Percentiles rank a stretch among this genome's conserved stretches.
Evolutionary conservation across 2,888 invertebrate genomes (phyloP).

Genomic region (Lymantria dispar): DNA sequence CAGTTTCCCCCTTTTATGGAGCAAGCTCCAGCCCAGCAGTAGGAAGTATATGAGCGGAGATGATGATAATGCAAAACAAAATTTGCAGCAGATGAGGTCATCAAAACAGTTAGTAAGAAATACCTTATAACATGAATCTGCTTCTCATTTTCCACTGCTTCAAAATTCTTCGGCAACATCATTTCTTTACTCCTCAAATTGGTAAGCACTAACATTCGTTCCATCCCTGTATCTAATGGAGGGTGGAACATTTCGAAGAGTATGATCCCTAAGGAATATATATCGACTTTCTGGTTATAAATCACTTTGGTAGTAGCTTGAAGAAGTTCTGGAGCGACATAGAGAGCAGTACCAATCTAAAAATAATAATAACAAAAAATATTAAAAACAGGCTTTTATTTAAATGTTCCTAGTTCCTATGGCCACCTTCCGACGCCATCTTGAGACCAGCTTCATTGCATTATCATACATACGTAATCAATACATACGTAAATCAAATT

Average conservation of each 20-base stretch:
- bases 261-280: conserved; percentile 94
- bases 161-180: conserved; percentile 87
- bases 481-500: too few species aligned
- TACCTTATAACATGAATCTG: conserved; percentile 85
- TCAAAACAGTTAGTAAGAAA: conserved; percentile 17
- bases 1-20: too few species aligned
- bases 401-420: too few species aligned
- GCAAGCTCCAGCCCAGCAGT: too few species aligned
- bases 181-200: conserved; percentile 87
- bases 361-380: too few species aligned
- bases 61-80: too few species aligned
- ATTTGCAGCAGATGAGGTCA: too few species aligned
- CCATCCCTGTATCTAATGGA: conserved; percentile 93
- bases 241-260: conserved; percentile 97
- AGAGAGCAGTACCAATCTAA: conserved; percentile 95
- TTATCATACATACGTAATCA: too few species aligned
- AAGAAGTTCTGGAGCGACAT: conserved; percentile 96
- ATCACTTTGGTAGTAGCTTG: conserved; percentile 86
- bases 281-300: conserved; percentile 94
- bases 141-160: conserved; percentile 73
- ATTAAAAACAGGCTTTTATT: too few species aligned
- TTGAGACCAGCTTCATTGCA: too few species aligned
- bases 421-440: too few species aligned
- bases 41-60: too few species aligned
- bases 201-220: conserved; percentile 89